Evolutionary conservation across 2,888 invertebrate species (phyloP).

Genomic region (Mantis religiosa): DNA sequence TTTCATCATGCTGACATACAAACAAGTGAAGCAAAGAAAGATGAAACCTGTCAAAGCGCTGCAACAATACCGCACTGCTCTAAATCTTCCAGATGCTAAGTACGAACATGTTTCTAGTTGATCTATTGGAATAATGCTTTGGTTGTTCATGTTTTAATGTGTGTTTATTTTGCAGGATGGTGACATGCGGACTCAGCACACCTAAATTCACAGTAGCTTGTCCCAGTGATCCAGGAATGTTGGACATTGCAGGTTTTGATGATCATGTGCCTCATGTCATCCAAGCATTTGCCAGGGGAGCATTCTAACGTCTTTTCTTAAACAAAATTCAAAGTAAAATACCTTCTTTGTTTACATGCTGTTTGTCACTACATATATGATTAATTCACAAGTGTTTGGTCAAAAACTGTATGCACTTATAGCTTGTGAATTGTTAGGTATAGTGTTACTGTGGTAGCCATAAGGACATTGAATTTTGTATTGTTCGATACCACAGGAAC

Average conservation of each 20-base stretch:
- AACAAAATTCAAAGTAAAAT: not conserved
- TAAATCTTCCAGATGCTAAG: constrained; percentile 54
- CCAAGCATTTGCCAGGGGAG: constrained; percentile 58
- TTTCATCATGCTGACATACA: constrained; percentile 67
- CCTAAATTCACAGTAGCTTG: constrained; percentile 23
- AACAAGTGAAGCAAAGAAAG: constrained; percentile 39
- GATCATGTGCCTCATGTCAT: constrained; percentile 58
- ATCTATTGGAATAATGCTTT: not conserved
- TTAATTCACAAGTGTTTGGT: not conserved
- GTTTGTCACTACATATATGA: not conserved
- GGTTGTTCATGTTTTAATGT: not conserved
- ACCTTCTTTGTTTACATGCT: not conserved
- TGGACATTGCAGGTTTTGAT: constrained; percentile 62
- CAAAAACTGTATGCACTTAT: not conserved
- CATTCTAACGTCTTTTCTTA: constrained; percentile 39
- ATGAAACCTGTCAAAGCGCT: constrained; percentile 51
- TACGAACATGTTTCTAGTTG: constrained; percentile 41
- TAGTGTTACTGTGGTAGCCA: not conserved
- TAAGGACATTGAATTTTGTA: not conserved
- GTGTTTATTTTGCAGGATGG: constrained; percentile 47
- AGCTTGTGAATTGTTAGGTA: not conserved
- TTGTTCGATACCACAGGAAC: not conserved
- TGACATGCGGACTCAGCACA: constrained; percentile 51
- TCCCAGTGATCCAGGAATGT: constrained; percentile 45
- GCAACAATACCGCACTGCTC: constrained; percentile 53